Conservation (phyloP, 2,113 vertebrate genomes). For the Manacus vitellinus region DNA sequence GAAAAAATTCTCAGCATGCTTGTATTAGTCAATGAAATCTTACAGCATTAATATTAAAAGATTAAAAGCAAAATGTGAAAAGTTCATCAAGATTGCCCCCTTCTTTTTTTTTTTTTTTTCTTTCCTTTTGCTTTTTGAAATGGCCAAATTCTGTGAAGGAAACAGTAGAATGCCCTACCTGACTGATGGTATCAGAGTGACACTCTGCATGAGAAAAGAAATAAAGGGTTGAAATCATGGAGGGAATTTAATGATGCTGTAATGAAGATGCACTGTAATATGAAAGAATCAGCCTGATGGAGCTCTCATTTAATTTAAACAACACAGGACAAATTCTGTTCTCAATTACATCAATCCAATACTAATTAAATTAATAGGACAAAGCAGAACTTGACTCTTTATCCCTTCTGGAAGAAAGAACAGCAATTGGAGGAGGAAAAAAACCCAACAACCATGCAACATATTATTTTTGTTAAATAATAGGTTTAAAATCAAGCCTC, state of each 20-base stretch:
- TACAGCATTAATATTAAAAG: conserved; percentile 33
- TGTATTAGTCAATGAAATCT: background rate
- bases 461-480: background rate
- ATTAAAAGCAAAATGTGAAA: conserved; percentile 15
- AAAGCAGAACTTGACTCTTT: conserved; percentile 4
- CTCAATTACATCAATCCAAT: conserved; percentile 37
- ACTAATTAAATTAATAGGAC: conserved; percentile 48
- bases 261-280: conserved; percentile 23
- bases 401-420: background rate
- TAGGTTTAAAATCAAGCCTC: background rate
- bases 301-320: conserved; percentile 31
- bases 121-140: background rate
- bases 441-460: background rate
- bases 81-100: background rate
- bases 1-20: background rate
- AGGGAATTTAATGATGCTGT: conserved; percentile 11
- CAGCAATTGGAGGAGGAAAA: background rate
- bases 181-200: background rate
- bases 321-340: conserved; percentile 6
- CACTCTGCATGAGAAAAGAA: background rate
- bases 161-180: background rate
- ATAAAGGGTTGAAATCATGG: background rate
- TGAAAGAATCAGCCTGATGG: conserved; percentile 34
- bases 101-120: background rate
- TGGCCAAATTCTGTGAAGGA: background rate